Conservation (phyloP, 2,888 invertebrate species). For the Silvanus unidentatus region DNA sequence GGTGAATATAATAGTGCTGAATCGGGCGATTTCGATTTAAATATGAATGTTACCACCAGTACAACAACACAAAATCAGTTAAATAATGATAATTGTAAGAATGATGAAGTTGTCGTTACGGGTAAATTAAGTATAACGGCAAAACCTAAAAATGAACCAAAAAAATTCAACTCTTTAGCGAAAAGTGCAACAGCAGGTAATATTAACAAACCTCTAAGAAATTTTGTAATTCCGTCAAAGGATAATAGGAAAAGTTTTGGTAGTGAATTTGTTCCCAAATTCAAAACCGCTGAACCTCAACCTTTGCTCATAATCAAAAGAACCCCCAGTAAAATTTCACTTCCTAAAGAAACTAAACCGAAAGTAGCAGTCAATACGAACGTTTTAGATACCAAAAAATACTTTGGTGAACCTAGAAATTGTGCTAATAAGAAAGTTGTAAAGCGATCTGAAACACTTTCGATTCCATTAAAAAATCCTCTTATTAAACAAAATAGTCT, state of each 20-base stretch:
- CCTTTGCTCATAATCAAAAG: slow-evolving; percentile 43
- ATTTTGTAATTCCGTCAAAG: slow-evolving; percentile 37
- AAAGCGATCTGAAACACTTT: slow-evolving; percentile 27
- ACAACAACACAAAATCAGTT: neutral
- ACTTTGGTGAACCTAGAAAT: slow-evolving; percentile 36
- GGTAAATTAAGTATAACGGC: slow-evolving; percentile 23
- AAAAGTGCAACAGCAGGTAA: slow-evolving; percentile 30
- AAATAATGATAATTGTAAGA: slow-evolving; percentile 6
- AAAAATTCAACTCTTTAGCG: slow-evolving; percentile 19
- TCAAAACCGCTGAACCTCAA: slow-evolving; percentile 35
- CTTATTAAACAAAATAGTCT: slow-evolving; percentile 35
- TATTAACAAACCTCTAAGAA: slow-evolving; percentile 27
- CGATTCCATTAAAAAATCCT: slow-evolving; percentile 14
- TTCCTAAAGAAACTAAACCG: slow-evolving; percentile 44
- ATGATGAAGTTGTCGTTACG: slow-evolving; percentile 21
- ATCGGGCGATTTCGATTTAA: slow-evolving; percentile 36
- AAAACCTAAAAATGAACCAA: slow-evolving; percentile 9
- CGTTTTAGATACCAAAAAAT: slow-evolving; percentile 40
- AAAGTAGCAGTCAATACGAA: slow-evolving; percentile 40
- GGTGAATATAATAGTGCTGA: slow-evolving; percentile 42
- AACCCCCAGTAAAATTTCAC: slow-evolving; percentile 43
- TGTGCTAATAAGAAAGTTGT: slow-evolving; percentile 3
- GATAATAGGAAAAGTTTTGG: slow-evolving; percentile 37
- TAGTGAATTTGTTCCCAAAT: slow-evolving; percentile 39
- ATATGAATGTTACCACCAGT: slow-evolving; percentile 22